Evolutionary conservation across 2,888 invertebrate genomes (phyloP).

Genomic region (Adineta ricciae): DNA sequence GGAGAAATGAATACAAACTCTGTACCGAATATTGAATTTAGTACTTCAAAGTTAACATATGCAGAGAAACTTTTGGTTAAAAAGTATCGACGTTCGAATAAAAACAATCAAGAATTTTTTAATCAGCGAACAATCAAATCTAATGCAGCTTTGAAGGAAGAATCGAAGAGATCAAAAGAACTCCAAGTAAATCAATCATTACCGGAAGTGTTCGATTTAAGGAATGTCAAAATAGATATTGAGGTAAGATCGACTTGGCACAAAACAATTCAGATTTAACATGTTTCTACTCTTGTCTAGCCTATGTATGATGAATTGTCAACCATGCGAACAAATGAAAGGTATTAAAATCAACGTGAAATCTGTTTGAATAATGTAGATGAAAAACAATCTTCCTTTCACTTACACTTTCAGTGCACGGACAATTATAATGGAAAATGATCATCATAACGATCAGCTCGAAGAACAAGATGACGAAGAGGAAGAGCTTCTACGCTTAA

Average conservation of each 20-base stretch:
- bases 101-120: constrained; percentile 3
- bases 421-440: not conserved
- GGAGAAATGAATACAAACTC: constrained; percentile 34
- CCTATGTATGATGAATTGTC: not conserved
- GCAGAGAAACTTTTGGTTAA: constrained; percentile 46
- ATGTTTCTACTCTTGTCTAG: not conserved
- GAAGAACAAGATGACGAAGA: not conserved
- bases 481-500: not conserved
- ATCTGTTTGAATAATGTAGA: too few relatives aligned
- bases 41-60: constrained; percentile 40
- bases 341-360: not conserved
- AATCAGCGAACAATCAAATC: not conserved
- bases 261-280: not conserved
- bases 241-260: not conserved
- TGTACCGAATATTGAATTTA: constrained; percentile 41
- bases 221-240: not conserved
- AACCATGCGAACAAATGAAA: not conserved
- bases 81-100: constrained; percentile 42
- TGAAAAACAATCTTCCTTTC: too few relatives aligned
- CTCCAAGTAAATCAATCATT: not conserved
- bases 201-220: not conserved
- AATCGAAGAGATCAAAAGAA: not conserved
- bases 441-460: not conserved
- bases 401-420: not conserved
- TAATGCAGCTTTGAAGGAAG: not conserved